Conservation (phyloP, 2,888 invertebrate species). For the Epirrhoe tristata region DNA sequence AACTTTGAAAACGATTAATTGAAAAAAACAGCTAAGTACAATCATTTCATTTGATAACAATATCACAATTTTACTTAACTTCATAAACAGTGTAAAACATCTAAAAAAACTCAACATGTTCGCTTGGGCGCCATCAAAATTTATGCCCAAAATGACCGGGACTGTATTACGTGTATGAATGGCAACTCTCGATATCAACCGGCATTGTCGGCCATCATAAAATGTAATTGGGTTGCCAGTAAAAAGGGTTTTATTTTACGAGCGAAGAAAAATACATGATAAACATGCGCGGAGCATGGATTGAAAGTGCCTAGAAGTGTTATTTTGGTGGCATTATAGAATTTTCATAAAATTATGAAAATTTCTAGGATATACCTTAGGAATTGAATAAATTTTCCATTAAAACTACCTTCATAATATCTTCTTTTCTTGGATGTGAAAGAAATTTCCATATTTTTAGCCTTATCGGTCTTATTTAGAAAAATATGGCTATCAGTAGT, state of each 20-base stretch:
- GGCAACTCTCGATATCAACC: conserved; percentile 71
- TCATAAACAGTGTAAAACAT: conserved; percentile 33
- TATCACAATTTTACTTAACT: conserved; percentile 13
- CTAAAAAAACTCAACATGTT: conserved; percentile 49
- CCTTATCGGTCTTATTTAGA: too few species aligned
- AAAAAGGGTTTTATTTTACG: conserved; percentile 83
- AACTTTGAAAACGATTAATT: neutral
- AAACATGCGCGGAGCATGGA: conserved; percentile 73
- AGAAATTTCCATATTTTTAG: too few species aligned
- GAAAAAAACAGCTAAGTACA: neutral
- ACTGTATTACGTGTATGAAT: conserved; percentile 61
- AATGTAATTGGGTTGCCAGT: conserved; percentile 83
- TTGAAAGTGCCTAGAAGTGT: conserved; percentile 51
- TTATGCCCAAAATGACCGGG: conserved; percentile 53
- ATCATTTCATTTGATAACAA: conserved; percentile 15
- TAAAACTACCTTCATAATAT: neutral
- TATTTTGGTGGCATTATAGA: conserved; percentile 15
- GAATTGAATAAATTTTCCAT: neutral
- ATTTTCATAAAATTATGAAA: neutral
- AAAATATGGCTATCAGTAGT: too few species aligned
- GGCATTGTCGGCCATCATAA: conserved; percentile 78
- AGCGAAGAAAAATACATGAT: conserved; percentile 76
- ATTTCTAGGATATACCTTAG: neutral
- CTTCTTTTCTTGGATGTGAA: too few species aligned
- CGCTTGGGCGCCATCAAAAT: conserved; percentile 53